phyloP scores from a whole-genome alignment of 1,140 invertebrate genomes.

The Hyposmocoma kahamanoa region DNA sequence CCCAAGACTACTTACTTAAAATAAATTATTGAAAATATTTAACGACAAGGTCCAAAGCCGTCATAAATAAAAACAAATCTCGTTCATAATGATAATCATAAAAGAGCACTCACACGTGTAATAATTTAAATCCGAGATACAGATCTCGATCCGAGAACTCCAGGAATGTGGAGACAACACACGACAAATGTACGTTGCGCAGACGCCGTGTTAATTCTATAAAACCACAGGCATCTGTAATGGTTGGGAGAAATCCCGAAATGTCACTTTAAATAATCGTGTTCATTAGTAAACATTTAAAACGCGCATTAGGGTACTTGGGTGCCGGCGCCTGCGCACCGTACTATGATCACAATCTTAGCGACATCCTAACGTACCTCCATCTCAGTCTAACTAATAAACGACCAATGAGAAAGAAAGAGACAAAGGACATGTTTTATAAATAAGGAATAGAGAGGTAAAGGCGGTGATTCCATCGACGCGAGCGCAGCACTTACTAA shows the following conservation, averaged over 20 bases:
- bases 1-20: too few relatives aligned
- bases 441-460: conserved; percentile 59
- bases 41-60: too few relatives aligned
- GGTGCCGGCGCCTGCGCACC: conserved; percentile 59
- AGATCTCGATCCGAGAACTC: conserved; percentile 26
- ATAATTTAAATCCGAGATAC: conserved; percentile 40
- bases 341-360: conserved; percentile 54
- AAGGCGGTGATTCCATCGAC: conserved; percentile 50
- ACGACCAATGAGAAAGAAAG: conserved; percentile 9
- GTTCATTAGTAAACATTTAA: conserved; percentile 72
- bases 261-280: conserved; percentile 71
- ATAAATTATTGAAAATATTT: too few relatives aligned
- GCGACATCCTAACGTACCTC: conserved; percentile 29
- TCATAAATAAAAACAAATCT: too few relatives aligned
- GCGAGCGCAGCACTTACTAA: conserved; percentile 56
- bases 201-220: neutral
- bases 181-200: too few relatives aligned
- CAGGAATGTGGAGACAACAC: too few relatives aligned
- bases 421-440: conserved; percentile 22
- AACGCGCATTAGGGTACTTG: conserved; percentile 59
- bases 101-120: too few relatives aligned
- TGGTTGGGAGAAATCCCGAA: conserved; percentile 56
- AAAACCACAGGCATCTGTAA: conserved; percentile 30
- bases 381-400: conserved; percentile 23
- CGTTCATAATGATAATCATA: too few relatives aligned